A percentile compares a stretch with the other conserved stretches of the same genome.
Conservation (phyloP, 1,140 invertebrate species). For the Cheumatopsyche charites region DNA sequence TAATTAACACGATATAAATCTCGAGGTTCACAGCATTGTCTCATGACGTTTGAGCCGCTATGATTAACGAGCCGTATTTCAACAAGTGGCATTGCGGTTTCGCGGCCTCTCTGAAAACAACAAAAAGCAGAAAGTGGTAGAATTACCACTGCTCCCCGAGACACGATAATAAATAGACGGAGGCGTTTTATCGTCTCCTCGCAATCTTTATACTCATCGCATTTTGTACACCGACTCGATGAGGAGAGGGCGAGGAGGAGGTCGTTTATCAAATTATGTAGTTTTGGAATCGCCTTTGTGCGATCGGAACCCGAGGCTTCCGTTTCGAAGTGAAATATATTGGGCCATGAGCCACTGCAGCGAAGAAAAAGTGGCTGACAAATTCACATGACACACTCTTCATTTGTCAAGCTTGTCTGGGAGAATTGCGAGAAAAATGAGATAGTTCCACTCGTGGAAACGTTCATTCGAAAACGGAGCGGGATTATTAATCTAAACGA, state of each 20-base stretch:
- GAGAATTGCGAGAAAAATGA: too few species aligned
- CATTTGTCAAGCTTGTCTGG: constrained; percentile 15
- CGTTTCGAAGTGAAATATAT: too few species aligned
- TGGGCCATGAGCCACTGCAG: too few species aligned
- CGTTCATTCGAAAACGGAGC: too few species aligned
- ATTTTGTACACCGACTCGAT: background rate
- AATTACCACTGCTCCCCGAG: background rate
- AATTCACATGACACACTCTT: constrained; percentile 26
- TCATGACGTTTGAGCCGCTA: background rate
- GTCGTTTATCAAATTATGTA: constrained; percentile 32
- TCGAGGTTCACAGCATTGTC: constrained; percentile 12
- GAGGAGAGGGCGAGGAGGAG: background rate
- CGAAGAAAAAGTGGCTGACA: constrained; percentile 11
- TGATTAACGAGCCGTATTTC: constrained; percentile 20
- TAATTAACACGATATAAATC: constrained; percentile 16
- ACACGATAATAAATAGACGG: constrained; percentile 1
- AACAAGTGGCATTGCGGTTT: constrained; percentile 23
- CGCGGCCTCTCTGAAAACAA: background rate
- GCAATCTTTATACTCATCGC: background rate
- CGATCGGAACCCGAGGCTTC: background rate
- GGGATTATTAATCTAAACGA: too few species aligned
- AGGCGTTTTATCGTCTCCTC: constrained; percentile 2
- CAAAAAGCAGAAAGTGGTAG: constrained; percentile 5
- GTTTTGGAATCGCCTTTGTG: constrained; percentile 32
- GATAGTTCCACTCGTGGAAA: too few species aligned